Evolutionary conservation across 2,888 invertebrate genomes (phyloP).

Genomic region (Linnaemya vulpina): DNA sequence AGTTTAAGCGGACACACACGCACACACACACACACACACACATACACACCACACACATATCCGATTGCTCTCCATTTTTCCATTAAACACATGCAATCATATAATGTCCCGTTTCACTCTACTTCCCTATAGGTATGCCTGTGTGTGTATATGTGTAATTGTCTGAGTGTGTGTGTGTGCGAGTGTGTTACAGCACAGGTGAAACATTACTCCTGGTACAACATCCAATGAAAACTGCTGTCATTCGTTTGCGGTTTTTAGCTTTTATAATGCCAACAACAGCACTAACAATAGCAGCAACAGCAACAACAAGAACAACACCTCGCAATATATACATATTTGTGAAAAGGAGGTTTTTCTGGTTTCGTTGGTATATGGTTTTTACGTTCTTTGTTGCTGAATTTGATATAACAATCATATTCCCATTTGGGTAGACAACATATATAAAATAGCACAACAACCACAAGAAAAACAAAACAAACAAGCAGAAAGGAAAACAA

Average conservation of each 20-base stretch:
- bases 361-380: slow-evolving; percentile 34
- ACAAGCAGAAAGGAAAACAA: too few species aligned
- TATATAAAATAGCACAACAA: slow-evolving; percentile 11
- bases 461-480: slow-evolving; percentile 10
- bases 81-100: not conserved
- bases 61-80: slow-evolving; percentile 1
- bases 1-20: not conserved
- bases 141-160: not conserved
- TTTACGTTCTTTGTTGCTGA: slow-evolving; percentile 13
- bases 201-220: slow-evolving; percentile 54
- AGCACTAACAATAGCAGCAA: not conserved
- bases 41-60: not conserved
- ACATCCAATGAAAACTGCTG: slow-evolving; percentile 67
- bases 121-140: not conserved
- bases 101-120: slow-evolving; percentile 16
- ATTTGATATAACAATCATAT: slow-evolving; percentile 55
- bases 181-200: slow-evolving; percentile 43
- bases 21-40: not conserved
- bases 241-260: slow-evolving; percentile 67
- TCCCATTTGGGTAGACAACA: slow-evolving; percentile 46
- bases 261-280: slow-evolving; percentile 56
- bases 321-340: slow-evolving; percentile 14
- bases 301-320: not conserved
- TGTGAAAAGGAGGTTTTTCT: slow-evolving; percentile 57
- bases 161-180: not conserved